Evolutionary conservation across 1,140 invertebrate genomes (phyloP), one percentile per base, ranked within the genome.

Genomic region (Drosophila navojoa): DNA sequence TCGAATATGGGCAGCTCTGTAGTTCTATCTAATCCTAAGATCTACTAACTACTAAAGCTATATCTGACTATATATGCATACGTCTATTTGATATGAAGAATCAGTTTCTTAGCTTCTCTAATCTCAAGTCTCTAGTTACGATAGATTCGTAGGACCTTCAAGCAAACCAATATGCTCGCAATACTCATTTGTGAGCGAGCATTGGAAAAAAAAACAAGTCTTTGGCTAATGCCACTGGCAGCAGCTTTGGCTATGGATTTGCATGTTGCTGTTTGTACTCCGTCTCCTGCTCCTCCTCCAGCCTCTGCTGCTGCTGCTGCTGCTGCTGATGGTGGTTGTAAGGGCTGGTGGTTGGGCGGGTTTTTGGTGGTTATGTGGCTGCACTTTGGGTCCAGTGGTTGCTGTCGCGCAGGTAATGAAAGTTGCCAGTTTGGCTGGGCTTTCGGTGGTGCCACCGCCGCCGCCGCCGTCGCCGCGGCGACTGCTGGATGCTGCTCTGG

Each of bases 201-300:
- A 29, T 42, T 22, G 19, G 3, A 22, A 50, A 62, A 47, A 29
- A 27, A 27, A 35, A 47, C 7, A 55, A 27, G 15, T 15, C 42
- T 57, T 35, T 32, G 57, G 27, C 19, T 19, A 27, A 55, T 40
- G 76, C 61, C n/a, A n/a, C 32, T 71, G 55, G 60, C 57, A 57
- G 47, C 50, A 64, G 58, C 67, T 72, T 79, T 82, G 66, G 58
- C 75, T 66, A 77, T 74, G 78, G 60, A 85, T 86, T 75, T 86
- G 54, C 81, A 81, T 86, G 78, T 75, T 77, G 81, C 70, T 58
- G 68, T 29, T 55, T 52, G 32, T 42, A 13, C 55, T 44, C 49
- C 29, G 66, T 35, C 61, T 50, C 22, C 13, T 44, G 2, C 42
- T 44, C 3, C 42, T 47, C 11, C 19, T 49, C n/a, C 32, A 13